These are phyloP conservation scores for Dione vanillae DNA, from an alignment of 2,888 invertebrate species.

Conservation along the genomic window DNA sequence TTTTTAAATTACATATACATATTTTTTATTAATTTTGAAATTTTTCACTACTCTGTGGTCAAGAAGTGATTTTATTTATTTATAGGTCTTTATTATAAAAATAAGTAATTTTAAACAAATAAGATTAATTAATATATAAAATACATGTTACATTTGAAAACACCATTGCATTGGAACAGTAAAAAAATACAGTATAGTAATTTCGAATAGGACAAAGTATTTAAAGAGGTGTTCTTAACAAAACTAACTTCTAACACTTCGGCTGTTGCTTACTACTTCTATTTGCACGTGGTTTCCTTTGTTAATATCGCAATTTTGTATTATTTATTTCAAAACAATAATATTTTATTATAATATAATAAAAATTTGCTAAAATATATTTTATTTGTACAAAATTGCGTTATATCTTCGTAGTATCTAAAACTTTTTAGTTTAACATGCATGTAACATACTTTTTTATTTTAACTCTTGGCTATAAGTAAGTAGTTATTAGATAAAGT, in stretches of 20 bases:
- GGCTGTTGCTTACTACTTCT: slow-evolving; percentile 51
- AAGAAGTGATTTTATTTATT: no score
- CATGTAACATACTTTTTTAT: slow-evolving; percentile 24
- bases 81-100: no score
- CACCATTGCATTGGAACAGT: no score
- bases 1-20: no score
- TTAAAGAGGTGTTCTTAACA: slow-evolving; percentile 61
- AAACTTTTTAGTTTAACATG: slow-evolving; percentile 34
- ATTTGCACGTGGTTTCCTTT: slow-evolving; percentile 48
- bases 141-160: no score
- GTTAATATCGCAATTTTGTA: slow-evolving; percentile 38
- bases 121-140: no score
- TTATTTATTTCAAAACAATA: background rate
- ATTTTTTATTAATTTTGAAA: no score
- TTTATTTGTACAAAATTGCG: slow-evolving; percentile 12
- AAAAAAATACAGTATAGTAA: no score
- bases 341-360: background rate
- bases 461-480: slow-evolving; percentile 13
- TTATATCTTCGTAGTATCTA: slow-evolving; percentile 20
- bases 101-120: no score
- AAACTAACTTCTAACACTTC: slow-evolving; percentile 66
- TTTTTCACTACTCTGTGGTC: no score
- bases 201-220: slow-evolving; percentile 45
- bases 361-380: no score
- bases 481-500: slow-evolving; percentile 21